phyloP scores from a whole-genome alignment of 2,888 invertebrate genomes.

The Watsonalla cultraria region DNA sequence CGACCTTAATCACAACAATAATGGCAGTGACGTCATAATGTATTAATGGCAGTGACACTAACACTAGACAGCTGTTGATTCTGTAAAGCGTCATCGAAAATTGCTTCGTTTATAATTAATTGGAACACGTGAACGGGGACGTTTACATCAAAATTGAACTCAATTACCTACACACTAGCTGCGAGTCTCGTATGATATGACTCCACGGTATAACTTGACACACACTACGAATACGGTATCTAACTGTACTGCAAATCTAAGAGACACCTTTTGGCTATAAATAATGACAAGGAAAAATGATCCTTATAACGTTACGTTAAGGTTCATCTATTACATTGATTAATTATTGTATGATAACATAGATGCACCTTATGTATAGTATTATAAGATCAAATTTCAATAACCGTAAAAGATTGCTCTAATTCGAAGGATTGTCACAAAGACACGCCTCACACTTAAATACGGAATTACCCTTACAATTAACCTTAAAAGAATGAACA shows the following conservation, averaged over 20 bases:
- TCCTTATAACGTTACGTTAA: no score
- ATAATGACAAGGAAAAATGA: no score
- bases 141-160: constrained; percentile 47
- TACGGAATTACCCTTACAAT: no score
- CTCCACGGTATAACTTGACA: constrained; percentile 48
- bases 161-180: constrained; percentile 40
- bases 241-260: constrained; percentile 11
- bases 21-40: constrained; percentile 49
- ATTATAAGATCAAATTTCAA: no score
- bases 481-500: no score
- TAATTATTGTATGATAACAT: no score
- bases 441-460: background rate
- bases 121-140: constrained; percentile 32
- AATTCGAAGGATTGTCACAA: background rate
- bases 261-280: no score
- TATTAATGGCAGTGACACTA: background rate
- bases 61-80: constrained; percentile 56
- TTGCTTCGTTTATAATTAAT: constrained; percentile 25
- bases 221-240: constrained; percentile 43
- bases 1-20: constrained; percentile 38
- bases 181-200: constrained; percentile 59
- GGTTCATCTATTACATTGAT: no score
- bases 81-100: constrained; percentile 37
- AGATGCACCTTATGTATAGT: no score
- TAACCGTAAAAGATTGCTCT: no score